These are phyloP conservation scores for Sylvia atricapilla DNA, from an alignment of 2,113 vertebrate species.

Conservation along the genomic window DNA sequence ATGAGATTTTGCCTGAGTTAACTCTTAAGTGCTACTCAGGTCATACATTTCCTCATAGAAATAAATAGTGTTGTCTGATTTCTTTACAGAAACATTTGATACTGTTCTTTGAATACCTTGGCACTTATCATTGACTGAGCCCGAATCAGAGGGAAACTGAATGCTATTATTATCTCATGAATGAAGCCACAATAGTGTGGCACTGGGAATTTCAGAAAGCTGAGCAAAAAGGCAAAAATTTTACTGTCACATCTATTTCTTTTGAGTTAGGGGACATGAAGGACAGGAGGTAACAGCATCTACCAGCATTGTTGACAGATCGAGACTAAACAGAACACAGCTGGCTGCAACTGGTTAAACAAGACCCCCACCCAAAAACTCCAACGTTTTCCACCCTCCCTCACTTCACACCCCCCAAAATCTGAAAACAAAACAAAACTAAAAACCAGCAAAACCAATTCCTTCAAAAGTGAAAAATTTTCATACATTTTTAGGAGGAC, in stretches of 20 bases:
- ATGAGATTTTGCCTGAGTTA: neutral
- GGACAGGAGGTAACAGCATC: neutral
- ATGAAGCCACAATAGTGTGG: neutral
- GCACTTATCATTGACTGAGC: neutral
- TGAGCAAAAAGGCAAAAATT: neutral
- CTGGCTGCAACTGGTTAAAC: neutral
- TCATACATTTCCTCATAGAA: neutral
- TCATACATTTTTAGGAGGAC: neutral
- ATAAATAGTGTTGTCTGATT: neutral
- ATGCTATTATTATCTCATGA: neutral
- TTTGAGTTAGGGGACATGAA: neutral
- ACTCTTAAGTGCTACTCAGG: neutral
- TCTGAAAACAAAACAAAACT: neutral
- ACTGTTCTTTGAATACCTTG: neutral
- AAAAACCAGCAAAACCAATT: neutral
- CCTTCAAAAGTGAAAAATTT: neutral
- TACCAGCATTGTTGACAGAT: neutral
- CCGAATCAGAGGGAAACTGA: neutral
- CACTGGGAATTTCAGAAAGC: neutral
- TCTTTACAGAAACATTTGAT: neutral
- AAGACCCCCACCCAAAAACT: fast-evolving
- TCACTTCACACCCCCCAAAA: fast-evolving
- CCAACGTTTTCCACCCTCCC: neutral
- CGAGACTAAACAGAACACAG: neutral
- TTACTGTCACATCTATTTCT: neutral